Conservation (phyloP, 2,888 invertebrate genomes). For the Spilarctia lutea region DNA sequence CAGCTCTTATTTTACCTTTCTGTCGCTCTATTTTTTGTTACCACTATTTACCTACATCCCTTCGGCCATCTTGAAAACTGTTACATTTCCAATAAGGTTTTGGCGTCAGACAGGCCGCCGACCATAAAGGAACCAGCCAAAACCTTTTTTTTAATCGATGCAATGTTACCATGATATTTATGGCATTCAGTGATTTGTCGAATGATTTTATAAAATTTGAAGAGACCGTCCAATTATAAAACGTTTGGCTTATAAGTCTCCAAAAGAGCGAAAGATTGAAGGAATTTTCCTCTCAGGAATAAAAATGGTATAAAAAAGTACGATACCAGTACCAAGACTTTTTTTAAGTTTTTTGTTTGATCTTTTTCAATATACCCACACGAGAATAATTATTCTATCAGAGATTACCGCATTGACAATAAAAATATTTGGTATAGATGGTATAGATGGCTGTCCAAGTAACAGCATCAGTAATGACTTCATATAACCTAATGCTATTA, state of each 20-base stretch:
- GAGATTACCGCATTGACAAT: background rate
- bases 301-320: background rate
- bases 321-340: too few species aligned
- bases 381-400: background rate
- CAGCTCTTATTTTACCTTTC: background rate
- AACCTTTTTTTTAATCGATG: background rate
- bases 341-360: background rate
- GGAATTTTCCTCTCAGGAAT: background rate
- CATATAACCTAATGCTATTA: constrained; percentile 23
- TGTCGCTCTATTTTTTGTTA: background rate
- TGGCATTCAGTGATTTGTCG: background rate
- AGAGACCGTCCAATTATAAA: background rate
- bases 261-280: background rate
- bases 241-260: background rate
- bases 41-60: background rate
- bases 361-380: background rate
- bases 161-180: background rate
- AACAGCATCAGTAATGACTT: constrained; percentile 9
- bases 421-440: background rate
- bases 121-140: background rate
- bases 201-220: background rate
- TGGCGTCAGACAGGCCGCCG: background rate
- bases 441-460: background rate
- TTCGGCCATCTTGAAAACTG: background rate
- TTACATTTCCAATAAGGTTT: background rate